A percentile compares a stretch with the other conserved stretches of the same genome.
Conservation (phyloP, 30 jellyfish, hydroid and myxozoan genomes). For the Aurelia sp. region DNA sequence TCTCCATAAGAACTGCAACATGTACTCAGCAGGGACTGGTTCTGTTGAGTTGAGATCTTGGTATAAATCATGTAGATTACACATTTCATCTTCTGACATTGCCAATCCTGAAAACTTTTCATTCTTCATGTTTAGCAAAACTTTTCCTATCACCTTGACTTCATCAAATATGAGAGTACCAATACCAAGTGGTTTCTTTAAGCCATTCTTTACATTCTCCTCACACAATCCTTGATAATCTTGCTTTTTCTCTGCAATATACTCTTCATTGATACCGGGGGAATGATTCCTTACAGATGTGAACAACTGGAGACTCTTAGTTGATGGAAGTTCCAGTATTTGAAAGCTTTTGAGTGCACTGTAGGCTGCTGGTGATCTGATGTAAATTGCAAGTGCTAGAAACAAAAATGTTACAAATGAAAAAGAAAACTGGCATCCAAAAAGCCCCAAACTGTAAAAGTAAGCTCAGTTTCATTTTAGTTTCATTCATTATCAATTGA, state of each 20-base stretch:
- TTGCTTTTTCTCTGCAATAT: slow-evolving; percentile 30
- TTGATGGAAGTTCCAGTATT: slow-evolving; percentile 31
- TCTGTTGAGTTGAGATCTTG: too few species aligned
- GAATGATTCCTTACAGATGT: slow-evolving; percentile 38
- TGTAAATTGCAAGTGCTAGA: slow-evolving; percentile 47
- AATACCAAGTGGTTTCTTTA: slow-evolving; percentile 40
- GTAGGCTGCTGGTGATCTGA: slow-evolving; percentile 56
- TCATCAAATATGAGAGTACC: slow-evolving; percentile 42
- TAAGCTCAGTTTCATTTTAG: too few species aligned
- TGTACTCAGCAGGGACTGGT: slow-evolving; percentile 2
- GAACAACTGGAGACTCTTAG: slow-evolving; percentile 31
- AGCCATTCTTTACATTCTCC: slow-evolving; percentile 23
- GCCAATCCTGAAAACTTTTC: slow-evolving; percentile 45
- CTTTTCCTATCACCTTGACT: slow-evolving; percentile 37
- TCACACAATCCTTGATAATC: slow-evolving; percentile 26
- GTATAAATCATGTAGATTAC: too few species aligned
- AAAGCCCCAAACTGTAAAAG: too few species aligned
- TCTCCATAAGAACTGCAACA: slow-evolving; percentile 43
- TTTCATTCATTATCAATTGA: too few species aligned
- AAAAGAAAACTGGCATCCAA: too few species aligned
- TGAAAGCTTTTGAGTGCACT: slow-evolving; percentile 32
- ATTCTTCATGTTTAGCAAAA: slow-evolving; percentile 32
- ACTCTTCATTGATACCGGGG: slow-evolving; percentile 40
- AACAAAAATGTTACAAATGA: too few species aligned
- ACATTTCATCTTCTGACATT: slow-evolving; percentile 39